Base-by-base conservation (phyloP, 2,888 invertebrate genomes). In the Oeneis ivallda region DNA sequence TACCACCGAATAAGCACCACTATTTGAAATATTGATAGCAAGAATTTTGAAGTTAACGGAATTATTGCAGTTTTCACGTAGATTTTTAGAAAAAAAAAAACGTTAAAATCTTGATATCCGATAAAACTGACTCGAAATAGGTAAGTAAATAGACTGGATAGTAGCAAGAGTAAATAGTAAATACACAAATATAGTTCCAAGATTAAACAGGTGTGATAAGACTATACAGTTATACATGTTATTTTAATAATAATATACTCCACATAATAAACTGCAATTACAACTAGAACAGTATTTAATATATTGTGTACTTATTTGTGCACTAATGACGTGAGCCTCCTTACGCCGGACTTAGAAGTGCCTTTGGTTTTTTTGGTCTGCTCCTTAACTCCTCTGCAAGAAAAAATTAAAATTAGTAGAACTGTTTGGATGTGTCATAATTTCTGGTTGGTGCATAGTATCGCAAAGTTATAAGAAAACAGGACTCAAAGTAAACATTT, bases 291-390 rank as follows among this genome's bases (percentile, higher is more conserved):
- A 70, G 43, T 67, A 26, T n/a, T n/a, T n/a, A n/a, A n/a, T 26
- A 64, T 67, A 64, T 62, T 32, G 62, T 69, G 66, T 65, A 65
- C 70, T 82, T 87, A 90, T 85, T 91, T 91, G 82, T 87, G 82
- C 80, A 89, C 89, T 75, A 91, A 78, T 62, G 91, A 86, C 69
- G 91, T 82, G 73, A 92, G 86, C 79, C 89, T 82, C 78, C 81
- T 82, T 71, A 89, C 85, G 53, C 83, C 89, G 32, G 89, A 77
- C 78, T 91, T 92, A 59, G 71, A 64, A 70, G 82, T 78, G 75
- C 87, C 89, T 84, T 92, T 92, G 79, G 87, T 87, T 80, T 89
- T 90, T 81, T 90, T 91, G 57, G 86, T 85, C 77, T 91, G 92
- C 74, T 91, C 92, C 73, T 91, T 91, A 61, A 91, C 90, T 59